These are phyloP conservation scores for Serilophus lunatus DNA, from an alignment of 2,113 vertebrate species.

Conservation along the genomic window DNA sequence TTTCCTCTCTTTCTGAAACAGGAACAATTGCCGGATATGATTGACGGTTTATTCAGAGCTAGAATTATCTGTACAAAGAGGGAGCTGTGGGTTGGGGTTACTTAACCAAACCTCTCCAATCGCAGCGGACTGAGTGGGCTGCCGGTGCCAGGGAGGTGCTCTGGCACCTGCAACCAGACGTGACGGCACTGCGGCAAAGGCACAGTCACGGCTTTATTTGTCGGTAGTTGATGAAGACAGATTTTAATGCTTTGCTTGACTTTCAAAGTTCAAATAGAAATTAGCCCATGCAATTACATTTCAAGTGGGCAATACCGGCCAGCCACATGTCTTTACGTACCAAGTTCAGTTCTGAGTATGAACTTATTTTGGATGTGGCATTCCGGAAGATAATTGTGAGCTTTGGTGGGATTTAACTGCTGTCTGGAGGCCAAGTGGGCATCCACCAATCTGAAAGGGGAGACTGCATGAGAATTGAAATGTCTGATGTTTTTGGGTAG, in stretches of 20 bases:
- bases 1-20: neutral
- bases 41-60: conserved; percentile 65
- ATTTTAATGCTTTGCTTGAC: neutral
- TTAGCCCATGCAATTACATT: neutral
- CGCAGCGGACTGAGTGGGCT: conserved; percentile 31
- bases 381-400: neutral
- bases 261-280: neutral
- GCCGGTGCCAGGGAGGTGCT: neutral
- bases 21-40: conserved; percentile 57
- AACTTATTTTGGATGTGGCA: neutral
- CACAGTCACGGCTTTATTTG: conserved; percentile 11
- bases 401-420: neutral
- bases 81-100: conserved; percentile 58
- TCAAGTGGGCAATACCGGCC: accelerated
- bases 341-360: neutral
- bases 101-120: conserved; percentile 51
- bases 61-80: conserved; percentile 70
- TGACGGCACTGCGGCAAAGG: neutral
- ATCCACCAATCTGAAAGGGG: neutral
- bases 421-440: neutral
- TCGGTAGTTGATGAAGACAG: neutral
- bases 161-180: neutral
- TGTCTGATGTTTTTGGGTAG: neutral
- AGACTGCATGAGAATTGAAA: neutral
- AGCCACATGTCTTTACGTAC: accelerated